Evolutionary conservation across 2,113 vertebrate species (phyloP).

Genomic region (Ceratotherium simum): DNA sequence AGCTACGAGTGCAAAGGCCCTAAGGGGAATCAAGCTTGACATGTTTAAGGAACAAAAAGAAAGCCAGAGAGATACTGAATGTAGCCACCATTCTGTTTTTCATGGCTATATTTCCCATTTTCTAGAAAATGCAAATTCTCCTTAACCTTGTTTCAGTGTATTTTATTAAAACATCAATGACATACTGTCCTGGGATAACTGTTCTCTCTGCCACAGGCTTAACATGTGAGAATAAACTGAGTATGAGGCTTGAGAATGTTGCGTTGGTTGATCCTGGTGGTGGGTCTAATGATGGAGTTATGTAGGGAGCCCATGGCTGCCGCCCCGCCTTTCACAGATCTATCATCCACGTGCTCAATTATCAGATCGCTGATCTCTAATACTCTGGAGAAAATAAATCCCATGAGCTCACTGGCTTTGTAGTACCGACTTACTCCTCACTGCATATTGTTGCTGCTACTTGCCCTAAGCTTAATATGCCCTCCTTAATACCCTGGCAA

Average conservation of each 20-base stretch:
- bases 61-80: not conserved
- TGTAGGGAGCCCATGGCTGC: not conserved
- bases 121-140: not conserved
- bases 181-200: not conserved
- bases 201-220: not conserved
- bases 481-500: not conserved
- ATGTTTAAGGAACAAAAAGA: not conserved
- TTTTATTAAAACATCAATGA: not conserved
- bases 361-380: not conserved
- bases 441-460: not conserved
- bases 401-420: not conserved
- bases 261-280: not conserved
- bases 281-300: too few species aligned
- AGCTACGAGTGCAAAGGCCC: not conserved
- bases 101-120: not conserved
- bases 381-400: not conserved
- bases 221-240: not conserved
- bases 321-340: not conserved
- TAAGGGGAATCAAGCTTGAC: not conserved
- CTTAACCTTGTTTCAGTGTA: not conserved
- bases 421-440: not conserved
- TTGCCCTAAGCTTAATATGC: not conserved
- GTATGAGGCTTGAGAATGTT: not conserved
- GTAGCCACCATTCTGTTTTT: not conserved
- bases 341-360: not conserved